Conservation (phyloP, 2,797 vertebrate species). For the Pelodytes ibericus region DNA sequence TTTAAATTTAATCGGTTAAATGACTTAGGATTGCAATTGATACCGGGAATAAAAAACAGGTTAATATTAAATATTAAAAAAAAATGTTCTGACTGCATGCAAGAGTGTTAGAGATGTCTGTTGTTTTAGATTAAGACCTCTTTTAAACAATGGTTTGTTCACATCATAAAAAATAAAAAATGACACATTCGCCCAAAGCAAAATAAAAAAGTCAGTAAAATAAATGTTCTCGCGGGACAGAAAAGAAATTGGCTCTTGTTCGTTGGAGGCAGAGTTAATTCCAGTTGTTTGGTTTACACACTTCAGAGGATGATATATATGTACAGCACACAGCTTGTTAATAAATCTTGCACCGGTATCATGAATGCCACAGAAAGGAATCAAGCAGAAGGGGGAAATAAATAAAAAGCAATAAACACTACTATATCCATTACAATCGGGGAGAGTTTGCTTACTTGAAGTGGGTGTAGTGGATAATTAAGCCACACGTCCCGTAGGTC, state of each 20-base stretch:
- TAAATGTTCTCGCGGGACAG: slow-evolving; percentile 50
- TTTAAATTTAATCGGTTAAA: neutral
- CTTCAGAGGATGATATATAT: slow-evolving; percentile 52
- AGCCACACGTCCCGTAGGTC: slow-evolving; percentile 97
- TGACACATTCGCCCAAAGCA: slow-evolving; percentile 37
- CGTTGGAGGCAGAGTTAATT: slow-evolving; percentile 53
- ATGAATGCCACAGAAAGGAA: slow-evolving; percentile 58
- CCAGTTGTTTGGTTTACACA: slow-evolving; percentile 54
- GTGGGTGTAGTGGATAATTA: slow-evolving; percentile 94
- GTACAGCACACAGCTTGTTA: slow-evolving; percentile 45
- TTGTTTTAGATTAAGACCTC: slow-evolving; percentile 39
- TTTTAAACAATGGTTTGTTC: slow-evolving; percentile 54
- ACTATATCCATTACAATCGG: slow-evolving; percentile 61
- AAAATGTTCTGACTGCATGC: slow-evolving; percentile 35
- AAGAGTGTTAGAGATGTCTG: slow-evolving; percentile 33
- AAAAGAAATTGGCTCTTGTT: slow-evolving; percentile 55
- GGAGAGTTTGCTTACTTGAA: slow-evolving; percentile 83
- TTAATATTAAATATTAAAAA: slow-evolving; percentile 49
- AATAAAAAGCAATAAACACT: slow-evolving; percentile 48
- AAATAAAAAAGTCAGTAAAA: slow-evolving; percentile 51
- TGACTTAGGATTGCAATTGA: neutral
- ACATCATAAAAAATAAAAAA: slow-evolving; percentile 53
- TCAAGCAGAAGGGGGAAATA: slow-evolving; percentile 52
- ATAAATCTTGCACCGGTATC: slow-evolving; percentile 53
- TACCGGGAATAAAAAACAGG: slow-evolving; percentile 19